These are phyloP conservation scores for Haliclona indistincta DNA, from an alignment of 37 sponge, comb jelly and placozoan species.

Conservation along the genomic window DNA sequence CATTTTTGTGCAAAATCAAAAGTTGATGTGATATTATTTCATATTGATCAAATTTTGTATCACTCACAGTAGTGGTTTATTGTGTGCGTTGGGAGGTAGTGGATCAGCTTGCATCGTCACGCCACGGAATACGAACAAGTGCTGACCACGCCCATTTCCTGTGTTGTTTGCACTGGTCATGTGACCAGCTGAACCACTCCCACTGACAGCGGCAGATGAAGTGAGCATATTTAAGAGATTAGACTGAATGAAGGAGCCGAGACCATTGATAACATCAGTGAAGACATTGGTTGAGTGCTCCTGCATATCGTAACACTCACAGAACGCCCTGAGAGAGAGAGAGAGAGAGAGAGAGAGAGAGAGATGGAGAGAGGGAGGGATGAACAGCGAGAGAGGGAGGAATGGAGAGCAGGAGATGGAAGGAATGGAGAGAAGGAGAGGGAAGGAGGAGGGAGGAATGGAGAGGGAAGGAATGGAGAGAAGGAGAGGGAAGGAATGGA, in stretches of 20 bases:
- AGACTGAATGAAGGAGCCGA: slow-evolving; percentile 88
- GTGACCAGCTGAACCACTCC: background rate
- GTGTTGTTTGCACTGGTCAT: background rate
- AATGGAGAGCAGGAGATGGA: background rate
- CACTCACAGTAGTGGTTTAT: slow-evolving; percentile 51
- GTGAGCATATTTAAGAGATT: slow-evolving; percentile 40
- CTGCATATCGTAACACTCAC: slow-evolving; percentile 93
- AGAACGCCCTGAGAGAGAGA: slow-evolving; percentile 57
- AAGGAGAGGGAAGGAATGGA: background rate
- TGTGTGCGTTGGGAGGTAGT: slow-evolving; percentile 39
- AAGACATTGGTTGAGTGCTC: slow-evolving; percentile 89
- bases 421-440: background rate
- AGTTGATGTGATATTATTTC: background rate
- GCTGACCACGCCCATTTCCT: slow-evolving; percentile 15
- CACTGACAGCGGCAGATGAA: slow-evolving; percentile 8
- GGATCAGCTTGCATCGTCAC: slow-evolving; percentile 17
- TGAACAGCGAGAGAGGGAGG: background rate
- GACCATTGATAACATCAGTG: slow-evolving; percentile 76
- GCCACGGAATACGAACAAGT: slow-evolving; percentile 33
- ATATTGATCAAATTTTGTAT: background rate
- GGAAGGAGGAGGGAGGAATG: background rate
- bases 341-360: background rate
- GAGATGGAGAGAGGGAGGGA: background rate
- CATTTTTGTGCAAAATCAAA: background rate
- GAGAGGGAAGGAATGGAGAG: background rate